phyloP scores from a whole-genome alignment of 2,888 invertebrate species.

The Chloroclystis v-ata region DNA sequence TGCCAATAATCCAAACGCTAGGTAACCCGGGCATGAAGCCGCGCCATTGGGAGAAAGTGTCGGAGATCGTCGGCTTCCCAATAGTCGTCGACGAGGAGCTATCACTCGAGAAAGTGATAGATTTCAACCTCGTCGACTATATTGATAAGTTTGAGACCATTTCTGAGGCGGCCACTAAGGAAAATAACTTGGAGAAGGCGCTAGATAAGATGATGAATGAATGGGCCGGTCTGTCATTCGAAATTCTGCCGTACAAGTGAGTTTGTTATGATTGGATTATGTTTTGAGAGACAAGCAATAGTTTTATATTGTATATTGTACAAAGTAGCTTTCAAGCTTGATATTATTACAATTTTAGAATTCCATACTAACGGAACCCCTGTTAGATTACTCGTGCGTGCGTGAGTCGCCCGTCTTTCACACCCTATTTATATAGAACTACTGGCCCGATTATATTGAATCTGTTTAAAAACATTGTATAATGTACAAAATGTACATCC shows the following conservation, averaged over 20 bases:
- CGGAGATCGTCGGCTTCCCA: constrained; percentile 96
- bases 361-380: too few species aligned
- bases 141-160: constrained; percentile 93
- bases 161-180: constrained; percentile 96
- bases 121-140: constrained; percentile 92
- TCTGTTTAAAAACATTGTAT: too few species aligned
- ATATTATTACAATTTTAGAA: too few species aligned
- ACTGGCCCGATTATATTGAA: too few species aligned
- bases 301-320: too few species aligned
- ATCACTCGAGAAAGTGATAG: constrained; percentile 90
- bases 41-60: constrained; percentile 96
- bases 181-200: constrained; percentile 93
- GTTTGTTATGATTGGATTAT: constrained; percentile 26
- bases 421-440: too few species aligned
- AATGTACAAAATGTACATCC: too few species aligned
- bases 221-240: constrained; percentile 90
- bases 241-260: constrained; percentile 84
- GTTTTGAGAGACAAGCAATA: too few species aligned
- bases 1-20: constrained; percentile 94
- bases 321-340: too few species aligned
- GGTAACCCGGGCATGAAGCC: constrained; percentile 96
- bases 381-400: too few species aligned
- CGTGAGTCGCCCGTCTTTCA: too few species aligned
- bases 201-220: constrained; percentile 93
- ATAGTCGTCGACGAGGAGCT: constrained; percentile 89